A percentile compares a stretch with the other conserved stretches of the same genome.
Evolutionary conservation across 2,113 vertebrate species (phyloP).

Genomic region (Amblyopsis rosae): DNA sequence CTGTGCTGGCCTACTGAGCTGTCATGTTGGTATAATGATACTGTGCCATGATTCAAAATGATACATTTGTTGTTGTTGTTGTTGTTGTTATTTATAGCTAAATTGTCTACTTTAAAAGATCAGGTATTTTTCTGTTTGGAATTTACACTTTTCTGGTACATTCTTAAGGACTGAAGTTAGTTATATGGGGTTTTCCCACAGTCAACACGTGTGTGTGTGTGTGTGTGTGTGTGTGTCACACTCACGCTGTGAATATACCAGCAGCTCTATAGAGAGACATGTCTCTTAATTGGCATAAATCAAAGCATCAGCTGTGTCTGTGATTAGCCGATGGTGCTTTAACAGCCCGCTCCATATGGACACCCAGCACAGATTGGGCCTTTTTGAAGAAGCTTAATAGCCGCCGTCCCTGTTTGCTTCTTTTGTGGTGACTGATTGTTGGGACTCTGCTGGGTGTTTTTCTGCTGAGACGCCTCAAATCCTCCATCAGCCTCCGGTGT

Average conservation of each 20-base stretch:
- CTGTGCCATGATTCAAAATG: too few relatives aligned
- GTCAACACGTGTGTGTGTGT: background rate
- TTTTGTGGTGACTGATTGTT: conserved; percentile 59
- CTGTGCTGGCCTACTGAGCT: background rate
- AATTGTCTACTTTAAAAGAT: too few relatives aligned
- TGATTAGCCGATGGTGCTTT: conserved; percentile 45
- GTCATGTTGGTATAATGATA: background rate
- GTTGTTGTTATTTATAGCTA: too few relatives aligned
- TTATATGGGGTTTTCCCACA: too few relatives aligned
- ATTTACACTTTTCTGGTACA: too few relatives aligned
- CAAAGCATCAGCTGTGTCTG: conserved; percentile 35
- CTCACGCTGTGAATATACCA: conserved; percentile 16
- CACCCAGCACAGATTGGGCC: conserved; percentile 33
- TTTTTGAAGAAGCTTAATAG: conserved; percentile 58
- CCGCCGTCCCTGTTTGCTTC: conserved; percentile 55
- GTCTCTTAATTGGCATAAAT: conserved; percentile 42
- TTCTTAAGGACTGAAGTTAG: too few relatives aligned
- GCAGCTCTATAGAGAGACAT: conserved; percentile 12
- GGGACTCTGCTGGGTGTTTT: conserved; percentile 57
- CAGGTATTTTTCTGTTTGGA: too few relatives aligned
- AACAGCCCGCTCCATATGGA: conserved; percentile 24
- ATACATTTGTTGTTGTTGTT: too few relatives aligned
- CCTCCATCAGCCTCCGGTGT: conserved; percentile 68
- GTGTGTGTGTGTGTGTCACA: background rate
- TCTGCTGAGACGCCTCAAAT: conserved; percentile 57